Evolutionary conservation across 2,113 vertebrate genomes (phyloP), one percentile per base, ranked within the genome.

Genomic region (Nesoenas mayeri): DNA sequence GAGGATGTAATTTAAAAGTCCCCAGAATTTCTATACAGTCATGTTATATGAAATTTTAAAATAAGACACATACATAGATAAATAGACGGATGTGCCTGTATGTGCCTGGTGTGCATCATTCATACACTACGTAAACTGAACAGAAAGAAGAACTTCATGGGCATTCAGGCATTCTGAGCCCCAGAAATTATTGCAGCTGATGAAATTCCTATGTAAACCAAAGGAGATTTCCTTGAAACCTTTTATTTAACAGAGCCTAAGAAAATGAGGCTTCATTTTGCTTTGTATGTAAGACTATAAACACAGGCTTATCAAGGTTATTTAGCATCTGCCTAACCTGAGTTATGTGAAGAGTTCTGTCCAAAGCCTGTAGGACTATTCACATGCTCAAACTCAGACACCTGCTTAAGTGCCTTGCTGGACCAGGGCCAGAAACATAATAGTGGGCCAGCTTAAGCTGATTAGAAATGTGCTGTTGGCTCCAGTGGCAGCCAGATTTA

Each of bases 361-460:
- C 42, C 77, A 91, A 79, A 73, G 78, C 61, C 56, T 32, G 26
- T 2, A 64, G 50, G 31, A 40, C 77, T 51, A 38, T 50, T 87
- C 32, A 21, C 25, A 28, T 47, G 61, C 54, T 79, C 32, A 26
- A 38, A 50, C 38, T 50, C 92, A 93, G 95, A 84, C 83, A 96
- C 86, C 82, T 89, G 84, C 93, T 61, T 87, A 89, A 97, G 86
- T 93, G 92, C 58, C 54, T 89, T 82, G 61, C 73, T 95, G 96
- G 94, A 85, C 18, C 56, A 42, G 40, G 47, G 88, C 92, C 96
- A 96, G 78, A 85, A 95, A 54, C 15, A 6, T 77, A 90, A 95
- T 29, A 80, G 80, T 24, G 40, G 80, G 66, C 36, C 47, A 54
- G 44, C 50, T 77, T 79, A 92, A 93, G 28, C n/a, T 73, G 91